Base-by-base conservation (phyloP, 2,888 invertebrate genomes). In the Monochamus alternatus region DNA sequence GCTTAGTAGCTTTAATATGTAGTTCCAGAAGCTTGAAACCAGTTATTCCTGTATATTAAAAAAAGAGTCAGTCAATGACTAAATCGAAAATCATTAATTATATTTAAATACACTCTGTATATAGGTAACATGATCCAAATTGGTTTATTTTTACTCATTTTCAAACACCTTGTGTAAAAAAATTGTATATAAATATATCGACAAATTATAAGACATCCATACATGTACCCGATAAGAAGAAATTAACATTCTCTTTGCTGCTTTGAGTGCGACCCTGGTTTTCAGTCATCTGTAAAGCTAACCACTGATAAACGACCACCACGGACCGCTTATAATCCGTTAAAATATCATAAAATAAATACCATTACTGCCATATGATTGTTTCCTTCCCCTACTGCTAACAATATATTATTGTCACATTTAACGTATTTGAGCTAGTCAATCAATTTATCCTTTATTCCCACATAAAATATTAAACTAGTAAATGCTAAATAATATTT, bases 281-380 rank as follows among this genome's bases (percentile, higher is more conserved):
- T 72, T 75, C 79, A 78, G 81, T 82, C 84, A 84, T 83, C 83
- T 84, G 84, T 79, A 80, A 79, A 81, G 79, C 78, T 22, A 79
- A 79, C 80, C 83, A 76, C 75, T 79, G 79, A 81, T 77, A 74
- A 76, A 84, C 78, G 83, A 80, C 83, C 79, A 83, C 81, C 77
- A 66, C 78, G 81, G 80, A 81, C 79, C 75, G 67, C 73, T 78
- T 74, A 73, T 84, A 85, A 84, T 84, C 83, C 84, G 84, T 83
- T 85, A 83, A 83, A 85, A 83, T 81, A 82, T 81, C 79, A 80
- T 77, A 82, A 84, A 84, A 84, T 84, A 83, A 84, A 84, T 83
- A 83, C 67, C 78, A 80, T 80, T 83, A 78, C 75, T 81, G 75
- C 76, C 79, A 77, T 78, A 69, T 80, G 80, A 81, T 81, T 78